Evolutionary conservation across 2,113 vertebrate genomes (phyloP).

Genomic region (Hyla sarda): DNA sequence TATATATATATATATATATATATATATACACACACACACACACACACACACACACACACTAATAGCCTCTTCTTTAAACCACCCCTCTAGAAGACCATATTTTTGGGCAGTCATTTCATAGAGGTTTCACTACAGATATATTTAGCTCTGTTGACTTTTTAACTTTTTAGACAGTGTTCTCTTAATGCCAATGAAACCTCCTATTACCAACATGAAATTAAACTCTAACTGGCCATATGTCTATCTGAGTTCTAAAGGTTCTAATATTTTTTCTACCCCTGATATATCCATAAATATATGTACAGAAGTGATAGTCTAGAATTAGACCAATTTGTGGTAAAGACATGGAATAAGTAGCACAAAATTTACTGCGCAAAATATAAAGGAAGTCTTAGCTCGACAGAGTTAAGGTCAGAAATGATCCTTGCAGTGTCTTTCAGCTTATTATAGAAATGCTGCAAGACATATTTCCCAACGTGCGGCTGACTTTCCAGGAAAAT

Average conservation of each 20-base stretch:
- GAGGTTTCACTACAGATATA: background rate
- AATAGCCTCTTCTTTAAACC: background rate
- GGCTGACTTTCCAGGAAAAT: slow-evolving; percentile 46
- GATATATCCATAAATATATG: background rate
- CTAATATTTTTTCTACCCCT: background rate
- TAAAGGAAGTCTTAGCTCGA: slow-evolving; percentile 1
- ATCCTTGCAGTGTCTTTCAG: slow-evolving; percentile 38
- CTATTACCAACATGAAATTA: background rate
- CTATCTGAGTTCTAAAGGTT: background rate
- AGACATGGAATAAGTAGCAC: background rate
- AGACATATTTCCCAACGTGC: slow-evolving; percentile 42
- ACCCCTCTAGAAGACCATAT: background rate
- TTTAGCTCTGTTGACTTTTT: background rate
- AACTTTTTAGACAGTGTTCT: background rate
- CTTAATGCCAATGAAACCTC: background rate
- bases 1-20: too few relatives aligned
- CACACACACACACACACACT: too few relatives aligned
- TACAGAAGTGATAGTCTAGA: background rate
- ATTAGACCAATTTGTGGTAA: background rate
- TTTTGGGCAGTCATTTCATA: too few relatives aligned
- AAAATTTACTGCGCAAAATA: background rate
- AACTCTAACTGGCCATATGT: background rate
- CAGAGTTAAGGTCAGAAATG: slow-evolving; percentile 14
- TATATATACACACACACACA: too few relatives aligned
- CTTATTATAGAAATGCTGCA: slow-evolving; percentile 43